A percentile compares a stretch with the other conserved stretches of the same genome.
Conservation (phyloP, 2,113 vertebrate species). For the Eleginops maclovinus region DNA sequence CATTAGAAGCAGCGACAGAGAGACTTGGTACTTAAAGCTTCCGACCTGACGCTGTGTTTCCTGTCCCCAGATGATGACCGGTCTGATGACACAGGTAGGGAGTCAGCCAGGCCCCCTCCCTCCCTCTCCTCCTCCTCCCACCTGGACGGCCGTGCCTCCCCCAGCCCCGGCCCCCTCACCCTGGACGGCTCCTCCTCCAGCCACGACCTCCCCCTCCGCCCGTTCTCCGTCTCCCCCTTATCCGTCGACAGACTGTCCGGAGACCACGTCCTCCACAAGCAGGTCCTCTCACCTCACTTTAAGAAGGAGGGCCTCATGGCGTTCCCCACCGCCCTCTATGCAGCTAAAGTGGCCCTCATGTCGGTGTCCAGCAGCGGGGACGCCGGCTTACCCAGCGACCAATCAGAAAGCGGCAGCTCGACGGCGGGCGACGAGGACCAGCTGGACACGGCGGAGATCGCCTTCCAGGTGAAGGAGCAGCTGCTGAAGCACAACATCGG, state of each 20-base stretch:
- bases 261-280: slow-evolving; percentile 87
- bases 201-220: slow-evolving; percentile 80
- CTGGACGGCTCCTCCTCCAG: slow-evolving; percentile 70
- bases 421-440: slow-evolving; percentile 89
- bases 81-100: slow-evolving; percentile 87
- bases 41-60: slow-evolving; percentile 2
- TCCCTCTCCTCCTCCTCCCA: slow-evolving; percentile 88
- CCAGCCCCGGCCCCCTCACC: slow-evolving; percentile 83
- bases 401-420: slow-evolving; percentile 83
- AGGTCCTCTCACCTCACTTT: slow-evolving; percentile 85
- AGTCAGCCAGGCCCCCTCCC: slow-evolving; percentile 82
- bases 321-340: slow-evolving; percentile 88
- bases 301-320: slow-evolving; percentile 89
- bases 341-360: slow-evolving; percentile 86
- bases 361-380: slow-evolving; percentile 74
- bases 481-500: slow-evolving; percentile 99
- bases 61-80: slow-evolving; percentile 89
- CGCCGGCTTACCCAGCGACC: slow-evolving; percentile 85
- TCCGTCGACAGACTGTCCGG: slow-evolving; percentile 85
- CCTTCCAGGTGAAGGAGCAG: slow-evolving; percentile 99
- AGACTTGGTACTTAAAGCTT: too few relatives aligned
- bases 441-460: slow-evolving; percentile 95
- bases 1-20: too few relatives aligned
- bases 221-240: slow-evolving; percentile 87
- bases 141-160: slow-evolving; percentile 80